Conservation (phyloP, 1,140 invertebrate genomes). For the Centruroides vittatus region DNA sequence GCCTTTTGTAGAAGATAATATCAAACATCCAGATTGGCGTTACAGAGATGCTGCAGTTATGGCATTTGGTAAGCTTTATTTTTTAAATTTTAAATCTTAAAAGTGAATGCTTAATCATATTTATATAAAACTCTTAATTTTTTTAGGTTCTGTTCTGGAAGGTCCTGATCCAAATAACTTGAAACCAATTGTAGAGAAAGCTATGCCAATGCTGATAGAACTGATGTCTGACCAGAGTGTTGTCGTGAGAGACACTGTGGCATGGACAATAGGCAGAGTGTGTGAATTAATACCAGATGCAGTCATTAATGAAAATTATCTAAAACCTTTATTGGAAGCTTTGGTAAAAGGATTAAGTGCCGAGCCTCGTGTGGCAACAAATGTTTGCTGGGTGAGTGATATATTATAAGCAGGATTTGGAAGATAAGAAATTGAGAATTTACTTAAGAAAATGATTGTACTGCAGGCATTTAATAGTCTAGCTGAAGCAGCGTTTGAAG, state of each 20-base stretch:
- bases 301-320: conserved; percentile 74
- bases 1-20: conserved; percentile 94
- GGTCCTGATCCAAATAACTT: conserved; percentile 75
- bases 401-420: not conserved
- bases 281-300: conserved; percentile 95
- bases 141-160: conserved; percentile 70
- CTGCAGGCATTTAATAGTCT: conserved; percentile 76
- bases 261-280: conserved; percentile 95
- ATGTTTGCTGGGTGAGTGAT: conserved; percentile 80
- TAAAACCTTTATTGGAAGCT: conserved; percentile 70
- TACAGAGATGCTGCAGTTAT: conserved; percentile 94
- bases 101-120: too few species aligned
- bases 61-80: conserved; percentile 63
- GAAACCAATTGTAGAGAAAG: conserved; percentile 87
- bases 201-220: conserved; percentile 86
- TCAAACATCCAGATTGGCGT: conserved; percentile 86
- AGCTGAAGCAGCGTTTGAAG: conserved; percentile 92
- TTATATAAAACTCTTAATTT: not conserved
- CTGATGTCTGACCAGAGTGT: conserved; percentile 86
- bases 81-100: not conserved
- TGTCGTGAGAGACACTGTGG: conserved; percentile 88
- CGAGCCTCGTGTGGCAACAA: conserved; percentile 90
- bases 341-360: conserved; percentile 70
- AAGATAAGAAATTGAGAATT: not conserved
- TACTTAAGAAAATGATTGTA: not conserved